phyloP scores from a whole-genome alignment of 2,113 vertebrate genomes.

The Spermophilus dauricus region DNA sequence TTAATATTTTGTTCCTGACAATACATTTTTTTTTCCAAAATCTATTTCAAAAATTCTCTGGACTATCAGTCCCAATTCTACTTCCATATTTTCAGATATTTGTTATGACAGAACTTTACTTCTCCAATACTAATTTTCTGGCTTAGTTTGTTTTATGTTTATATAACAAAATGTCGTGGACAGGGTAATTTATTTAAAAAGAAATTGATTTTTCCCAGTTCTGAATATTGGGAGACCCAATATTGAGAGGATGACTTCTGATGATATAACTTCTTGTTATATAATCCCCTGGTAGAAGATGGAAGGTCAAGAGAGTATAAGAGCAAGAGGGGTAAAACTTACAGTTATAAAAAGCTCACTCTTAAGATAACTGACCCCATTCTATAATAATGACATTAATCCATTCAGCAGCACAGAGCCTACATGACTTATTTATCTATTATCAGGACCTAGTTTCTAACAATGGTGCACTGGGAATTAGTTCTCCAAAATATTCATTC shows the following conservation, averaged over 20 bases:
- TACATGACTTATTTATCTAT: neutral
- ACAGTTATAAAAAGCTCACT: neutral
- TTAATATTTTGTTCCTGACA: neutral
- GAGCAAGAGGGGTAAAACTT: neutral
- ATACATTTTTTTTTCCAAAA: neutral
- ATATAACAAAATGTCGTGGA: neutral
- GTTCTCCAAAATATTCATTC: neutral
- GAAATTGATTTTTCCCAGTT: neutral
- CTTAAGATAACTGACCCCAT: neutral
- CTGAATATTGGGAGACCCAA: neutral
- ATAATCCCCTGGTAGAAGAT: neutral
- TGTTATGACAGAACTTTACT: neutral
- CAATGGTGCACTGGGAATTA: neutral
- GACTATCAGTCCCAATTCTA: neutral
- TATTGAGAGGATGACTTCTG: neutral
- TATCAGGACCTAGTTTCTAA: neutral
- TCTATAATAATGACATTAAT: neutral
- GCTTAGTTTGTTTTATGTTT: neutral
- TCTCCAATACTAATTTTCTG: neutral
- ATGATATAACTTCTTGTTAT: neutral
- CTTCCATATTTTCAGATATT: neutral
- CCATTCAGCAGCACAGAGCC: neutral
- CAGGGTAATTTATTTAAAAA: neutral
- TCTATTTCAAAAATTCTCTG: neutral
- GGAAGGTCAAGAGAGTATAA: neutral